Percentiles rank a stretch among this genome's conserved stretches.
phyloP scores from a whole-genome alignment of 2,113 vertebrate genomes.

The Micromys minutus region DNA sequence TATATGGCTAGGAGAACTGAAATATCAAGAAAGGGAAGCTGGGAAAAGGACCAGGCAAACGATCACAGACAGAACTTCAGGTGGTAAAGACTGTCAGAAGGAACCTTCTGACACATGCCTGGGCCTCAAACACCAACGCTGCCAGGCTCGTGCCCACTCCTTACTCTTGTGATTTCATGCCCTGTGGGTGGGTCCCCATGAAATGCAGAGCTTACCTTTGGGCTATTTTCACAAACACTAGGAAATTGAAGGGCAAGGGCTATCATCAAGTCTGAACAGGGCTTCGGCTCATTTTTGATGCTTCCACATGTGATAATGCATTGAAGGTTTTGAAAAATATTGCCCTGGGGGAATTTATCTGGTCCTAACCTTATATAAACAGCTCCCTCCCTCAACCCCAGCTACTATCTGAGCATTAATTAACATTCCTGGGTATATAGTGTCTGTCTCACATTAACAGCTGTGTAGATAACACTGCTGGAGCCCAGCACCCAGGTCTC shows the following conservation, averaged over 20 bases:
- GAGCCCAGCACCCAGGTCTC: background rate
- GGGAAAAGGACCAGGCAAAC: background rate
- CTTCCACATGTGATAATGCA: background rate
- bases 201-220: background rate
- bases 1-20: background rate
- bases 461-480: background rate
- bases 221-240: background rate
- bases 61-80: background rate
- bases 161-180: background rate
- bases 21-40: background rate
- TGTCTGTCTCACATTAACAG: background rate
- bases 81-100: background rate
- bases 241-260: background rate
- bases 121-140: accelerated
- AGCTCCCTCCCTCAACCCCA: background rate
- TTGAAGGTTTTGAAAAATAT: background rate
- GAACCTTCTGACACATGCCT: background rate
- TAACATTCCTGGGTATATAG: background rate
- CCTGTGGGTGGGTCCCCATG: background rate
- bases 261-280: background rate
- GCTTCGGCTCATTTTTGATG: background rate
- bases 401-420: background rate
- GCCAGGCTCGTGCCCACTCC: background rate
- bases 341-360: background rate
- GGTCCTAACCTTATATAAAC: background rate